Evolutionary conservation across 2,113 vertebrate genomes (phyloP).

Genomic region (Pristiophorus japonicus): DNA sequence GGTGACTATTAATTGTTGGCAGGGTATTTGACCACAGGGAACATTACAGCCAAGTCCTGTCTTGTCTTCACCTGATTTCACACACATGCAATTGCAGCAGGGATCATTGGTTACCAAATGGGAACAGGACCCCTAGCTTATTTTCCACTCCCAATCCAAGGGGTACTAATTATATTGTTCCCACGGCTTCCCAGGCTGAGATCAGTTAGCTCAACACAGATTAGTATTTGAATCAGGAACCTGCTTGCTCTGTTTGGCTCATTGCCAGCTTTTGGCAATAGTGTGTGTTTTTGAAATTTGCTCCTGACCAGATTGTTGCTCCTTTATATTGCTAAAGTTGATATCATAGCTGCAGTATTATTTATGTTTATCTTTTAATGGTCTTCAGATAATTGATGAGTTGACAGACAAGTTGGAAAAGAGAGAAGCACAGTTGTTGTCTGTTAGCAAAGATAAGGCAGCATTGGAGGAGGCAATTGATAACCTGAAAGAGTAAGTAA

Average conservation of each 20-base stretch:
- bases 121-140: not conserved
- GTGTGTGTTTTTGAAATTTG: not conserved
- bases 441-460: conserved; percentile 91
- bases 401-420: conserved; percentile 82
- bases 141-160: not conserved
- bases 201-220: not conserved
- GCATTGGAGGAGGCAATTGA: conserved; percentile 85
- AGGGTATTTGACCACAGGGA: not conserved
- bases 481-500: conserved; percentile 94
- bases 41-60: not conserved
- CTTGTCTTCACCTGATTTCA: not conserved
- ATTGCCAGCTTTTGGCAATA: not conserved
- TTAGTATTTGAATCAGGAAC: not conserved
- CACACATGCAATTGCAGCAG: not conserved
- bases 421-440: conserved; percentile 83
- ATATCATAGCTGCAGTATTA: conserved; percentile 15
- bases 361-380: conserved; percentile 45
- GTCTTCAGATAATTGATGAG: conserved; percentile 73
- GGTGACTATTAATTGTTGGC: not conserved
- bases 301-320: not conserved
- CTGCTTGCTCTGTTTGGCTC: not conserved
- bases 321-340: conserved; percentile 11
- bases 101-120: not conserved
- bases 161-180: not conserved
- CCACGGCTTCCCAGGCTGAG: not conserved